Evolutionary conservation across 2,113 vertebrate species (phyloP).

Genomic region (Trogon surrucura): DNA sequence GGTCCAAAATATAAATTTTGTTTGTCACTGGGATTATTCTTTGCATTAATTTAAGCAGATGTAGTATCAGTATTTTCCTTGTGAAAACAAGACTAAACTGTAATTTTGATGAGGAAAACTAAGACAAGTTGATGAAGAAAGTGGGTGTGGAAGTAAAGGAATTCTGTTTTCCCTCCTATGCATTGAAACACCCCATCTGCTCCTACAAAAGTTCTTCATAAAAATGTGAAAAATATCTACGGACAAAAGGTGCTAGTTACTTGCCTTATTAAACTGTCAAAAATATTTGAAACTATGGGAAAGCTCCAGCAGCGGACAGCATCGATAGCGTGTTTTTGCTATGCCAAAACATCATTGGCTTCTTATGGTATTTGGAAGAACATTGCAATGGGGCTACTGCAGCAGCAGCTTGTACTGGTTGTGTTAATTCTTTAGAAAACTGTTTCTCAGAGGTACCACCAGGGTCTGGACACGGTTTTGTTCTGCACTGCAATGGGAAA

Average conservation of each 20-base stretch:
- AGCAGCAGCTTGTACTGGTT: background rate
- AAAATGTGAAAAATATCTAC: background rate
- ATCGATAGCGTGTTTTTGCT: background rate
- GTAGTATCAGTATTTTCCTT: background rate
- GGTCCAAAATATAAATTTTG: background rate
- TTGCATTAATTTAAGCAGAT: background rate
- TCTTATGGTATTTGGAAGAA: background rate
- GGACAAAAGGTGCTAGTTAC: background rate
- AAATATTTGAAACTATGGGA: background rate
- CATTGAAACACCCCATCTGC: background rate
- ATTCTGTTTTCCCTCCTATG: background rate
- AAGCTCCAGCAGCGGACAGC: background rate
- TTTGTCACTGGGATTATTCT: background rate
- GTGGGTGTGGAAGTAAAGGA: background rate
- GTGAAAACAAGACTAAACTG: background rate
- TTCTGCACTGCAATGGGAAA: background rate
- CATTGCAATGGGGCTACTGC: rapidly evolving
- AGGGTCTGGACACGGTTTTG: background rate
- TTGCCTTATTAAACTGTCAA: background rate
- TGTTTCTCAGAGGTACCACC: background rate
- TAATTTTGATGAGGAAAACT: background rate
- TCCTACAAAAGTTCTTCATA: background rate
- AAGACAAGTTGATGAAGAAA: background rate
- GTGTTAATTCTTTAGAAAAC: background rate
- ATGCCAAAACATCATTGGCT: background rate